Evolutionary conservation across 2,797 vertebrate genomes (phyloP).

Genomic region (Lepidocolaptes lacrymiger): DNA sequence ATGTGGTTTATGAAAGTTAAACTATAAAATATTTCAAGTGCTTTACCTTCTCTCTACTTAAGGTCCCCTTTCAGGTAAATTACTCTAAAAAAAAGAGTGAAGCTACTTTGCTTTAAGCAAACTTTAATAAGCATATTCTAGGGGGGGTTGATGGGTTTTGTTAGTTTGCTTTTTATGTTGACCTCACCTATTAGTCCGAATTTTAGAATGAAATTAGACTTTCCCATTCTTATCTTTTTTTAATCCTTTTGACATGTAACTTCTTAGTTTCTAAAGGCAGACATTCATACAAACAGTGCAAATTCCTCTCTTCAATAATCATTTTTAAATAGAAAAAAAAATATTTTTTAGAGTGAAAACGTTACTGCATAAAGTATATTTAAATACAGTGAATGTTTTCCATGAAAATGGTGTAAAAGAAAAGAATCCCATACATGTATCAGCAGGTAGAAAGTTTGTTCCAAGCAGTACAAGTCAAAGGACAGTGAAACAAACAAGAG

Average conservation of each 20-base stretch:
- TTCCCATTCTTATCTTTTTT: neutral
- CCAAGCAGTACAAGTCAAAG: neutral
- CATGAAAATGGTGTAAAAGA: neutral
- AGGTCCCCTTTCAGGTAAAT: neutral
- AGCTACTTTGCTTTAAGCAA: neutral
- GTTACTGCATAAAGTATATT: neutral
- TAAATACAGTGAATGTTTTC: neutral
- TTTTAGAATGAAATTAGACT: neutral
- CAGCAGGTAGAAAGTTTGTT: neutral
- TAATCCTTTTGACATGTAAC: neutral
- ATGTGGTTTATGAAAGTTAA: neutral
- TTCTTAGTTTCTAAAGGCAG: neutral
- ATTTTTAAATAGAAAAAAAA: neutral
- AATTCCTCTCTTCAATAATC: neutral
- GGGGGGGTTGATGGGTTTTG: rapidly evolving
- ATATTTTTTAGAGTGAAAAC: neutral
- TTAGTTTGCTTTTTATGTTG: neutral
- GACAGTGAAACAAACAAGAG: neutral
- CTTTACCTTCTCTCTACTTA: neutral
- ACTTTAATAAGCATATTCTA: neutral
- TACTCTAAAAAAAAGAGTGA: neutral
- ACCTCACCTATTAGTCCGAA: neutral
- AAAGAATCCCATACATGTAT: neutral
- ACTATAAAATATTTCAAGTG: neutral
- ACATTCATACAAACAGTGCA: neutral